phyloP scores from a whole-genome alignment of 2,888 invertebrate genomes.

The Tribolium freemani region DNA sequence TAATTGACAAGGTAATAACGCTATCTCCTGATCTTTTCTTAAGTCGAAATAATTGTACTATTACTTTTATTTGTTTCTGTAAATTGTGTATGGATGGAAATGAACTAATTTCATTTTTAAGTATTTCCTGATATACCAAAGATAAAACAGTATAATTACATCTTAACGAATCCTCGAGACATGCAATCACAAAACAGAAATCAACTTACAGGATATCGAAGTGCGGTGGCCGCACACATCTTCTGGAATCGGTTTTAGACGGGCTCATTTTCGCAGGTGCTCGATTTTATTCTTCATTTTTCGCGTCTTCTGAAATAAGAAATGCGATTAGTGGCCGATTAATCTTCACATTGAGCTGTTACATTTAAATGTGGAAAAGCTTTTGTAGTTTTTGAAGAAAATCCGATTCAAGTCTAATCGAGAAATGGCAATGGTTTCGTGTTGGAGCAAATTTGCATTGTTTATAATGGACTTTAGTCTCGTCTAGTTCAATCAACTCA shows the following conservation, averaged over 20 bases:
- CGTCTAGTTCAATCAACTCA: no score
- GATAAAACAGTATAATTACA: not conserved
- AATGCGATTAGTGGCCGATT: not conserved
- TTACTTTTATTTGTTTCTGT: no score
- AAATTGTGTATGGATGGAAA: no score
- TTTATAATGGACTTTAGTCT: no score
- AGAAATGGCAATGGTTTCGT: not conserved
- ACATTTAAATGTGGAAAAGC: constrained; percentile 9
- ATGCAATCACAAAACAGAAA: not conserved
- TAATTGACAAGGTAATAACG: no score
- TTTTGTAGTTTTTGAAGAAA: constrained; percentile 6
- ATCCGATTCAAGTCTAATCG: constrained; percentile 3
- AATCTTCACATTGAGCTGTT: not conserved
- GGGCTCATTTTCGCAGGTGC: constrained; percentile 59
- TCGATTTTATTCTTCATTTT: constrained; percentile 54
- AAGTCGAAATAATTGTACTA: no score
- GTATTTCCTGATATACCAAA: not conserved
- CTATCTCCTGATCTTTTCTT: no score
- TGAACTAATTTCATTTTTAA: not conserved
- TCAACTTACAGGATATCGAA: constrained; percentile 65
- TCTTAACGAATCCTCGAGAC: constrained; percentile 4
- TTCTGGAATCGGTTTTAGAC: constrained; percentile 57
- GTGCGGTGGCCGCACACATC: constrained; percentile 63
- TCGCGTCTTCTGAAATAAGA: constrained; percentile 27
- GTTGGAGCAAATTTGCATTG: no score